Base-by-base conservation (phyloP, 2,888 invertebrate genomes). In the Myopa tessellatipennis region DNA sequence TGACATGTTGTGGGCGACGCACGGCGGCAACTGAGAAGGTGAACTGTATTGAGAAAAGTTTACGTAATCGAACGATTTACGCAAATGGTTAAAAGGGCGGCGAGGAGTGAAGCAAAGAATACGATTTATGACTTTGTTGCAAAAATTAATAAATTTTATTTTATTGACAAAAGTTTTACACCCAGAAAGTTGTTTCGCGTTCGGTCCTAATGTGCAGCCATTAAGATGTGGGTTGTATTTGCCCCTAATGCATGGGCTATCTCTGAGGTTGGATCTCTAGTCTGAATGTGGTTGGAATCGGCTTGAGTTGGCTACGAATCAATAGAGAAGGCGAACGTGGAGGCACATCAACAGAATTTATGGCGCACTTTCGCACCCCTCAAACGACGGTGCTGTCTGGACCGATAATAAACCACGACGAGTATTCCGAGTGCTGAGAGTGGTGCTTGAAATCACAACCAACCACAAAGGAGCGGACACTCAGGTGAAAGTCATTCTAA, bases 91-190 rank as follows among this genome's bases (percentile, higher is more conserved):
- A 26, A 26, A 26, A 26, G 26, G 26, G 26, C 26, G 26, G 45
- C 45, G 45, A 45, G 45, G 45, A 45, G 1, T 45, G 45, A 16
- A 55, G 55, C n/a, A 45, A 72, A 74, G 77, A 76, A 67, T 38
- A 52, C 79, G 76, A 81, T 80, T 80, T 80, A 81, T 77, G 80
- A 55, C 78, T 77, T 77, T 80, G 77, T 77, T 63, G 63, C 7
- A 55, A 76, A 81, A 81, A 80, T 82, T 80, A 81, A 82, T 82
- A 82, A 81, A 82, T 81, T 81, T 81, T 79, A 79, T 81, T 82
- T 82, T 82, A 82, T 81, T 82, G 78, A 77, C 79, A 78, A 80
- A 81, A 81, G 77, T 81, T 80, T 79, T 73, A 72, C 77, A 78
- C 76, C 79, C 79, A 74, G 74, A 70, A 74, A 74, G 26, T 58